Evolutionary conservation across 2,888 invertebrate species (phyloP), one percentile per base, ranked within the genome.

Genomic region (Smittia aterrima): DNA sequence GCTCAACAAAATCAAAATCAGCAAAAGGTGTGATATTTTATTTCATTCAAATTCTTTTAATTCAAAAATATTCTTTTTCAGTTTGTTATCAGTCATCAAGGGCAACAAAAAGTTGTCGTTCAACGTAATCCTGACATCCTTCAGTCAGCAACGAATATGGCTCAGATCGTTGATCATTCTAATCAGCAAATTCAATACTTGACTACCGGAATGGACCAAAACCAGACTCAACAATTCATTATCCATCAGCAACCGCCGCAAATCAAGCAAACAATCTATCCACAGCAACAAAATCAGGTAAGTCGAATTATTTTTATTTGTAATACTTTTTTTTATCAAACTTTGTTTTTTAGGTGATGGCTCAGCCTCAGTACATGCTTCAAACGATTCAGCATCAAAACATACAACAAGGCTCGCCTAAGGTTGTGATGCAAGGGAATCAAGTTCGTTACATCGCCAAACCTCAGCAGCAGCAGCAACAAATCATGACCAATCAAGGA

Each of bases 361-460:
- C 58, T 1, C 72, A 72, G 24, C 58, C 72, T 1, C 72, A 72
- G 32, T 72, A 62, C 22, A 38, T 62, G 16, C 70, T 72, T 7
- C 72, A 58, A 13, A 62, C 41, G 18, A n/a, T 22, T 20, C 76
- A 76, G 27, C 74, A 70, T 24, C 79, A 81, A n/a, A 80, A 81
- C 16, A 79, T 81, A 40, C 81, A 80, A 74, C 80, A 78, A 67
- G 76, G 66, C 1, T 70, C 47, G 18, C 9, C 25, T 2, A 24
- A 64, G 25, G 16, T 64, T 1, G 27, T 64, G 3, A 58, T 58
- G 58, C 58, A 58, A 18, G 58, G 58, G 3, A 58, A 58, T 22
- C 58, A 58, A 22, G 7, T 58, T 2, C 58, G 58, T 22, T 58
- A 22, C 58, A 22, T 7, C 13, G 41, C 27, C 75, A 76, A 1